Conservation (phyloP, 2,797 vertebrate species). For the Acrossocheilus fasciatus region DNA sequence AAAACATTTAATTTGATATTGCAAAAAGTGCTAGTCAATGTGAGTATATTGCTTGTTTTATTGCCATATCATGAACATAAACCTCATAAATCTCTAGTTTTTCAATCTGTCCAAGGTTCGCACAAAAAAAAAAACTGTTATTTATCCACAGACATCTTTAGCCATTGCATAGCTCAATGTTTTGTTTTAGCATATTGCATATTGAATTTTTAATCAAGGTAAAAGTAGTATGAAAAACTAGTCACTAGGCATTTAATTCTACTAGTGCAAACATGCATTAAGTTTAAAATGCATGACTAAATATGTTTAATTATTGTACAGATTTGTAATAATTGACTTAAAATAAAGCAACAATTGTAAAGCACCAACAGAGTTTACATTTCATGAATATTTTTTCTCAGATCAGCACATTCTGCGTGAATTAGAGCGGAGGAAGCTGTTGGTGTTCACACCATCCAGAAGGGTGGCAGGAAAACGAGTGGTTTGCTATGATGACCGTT, state of each 20-base stretch:
- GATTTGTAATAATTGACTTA: not conserved
- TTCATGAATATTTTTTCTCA: slow-evolving; percentile 42
- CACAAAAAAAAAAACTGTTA: not conserved
- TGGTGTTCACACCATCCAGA: slow-evolving; percentile 80
- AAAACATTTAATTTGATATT: not conserved
- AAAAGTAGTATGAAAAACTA: not conserved
- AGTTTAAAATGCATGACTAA: slow-evolving; percentile 1
- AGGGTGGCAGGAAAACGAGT: slow-evolving; percentile 76
- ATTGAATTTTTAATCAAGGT: not conserved
- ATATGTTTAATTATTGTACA: not conserved
- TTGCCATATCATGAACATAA: not conserved
- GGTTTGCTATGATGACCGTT: slow-evolving; percentile 81
- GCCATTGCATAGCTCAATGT: not conserved
- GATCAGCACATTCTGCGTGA: slow-evolving; percentile 79
- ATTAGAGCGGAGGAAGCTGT: slow-evolving; percentile 76
- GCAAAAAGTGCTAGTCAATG: not conserved
- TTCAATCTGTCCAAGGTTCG: not conserved
- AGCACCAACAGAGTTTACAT: not conserved
- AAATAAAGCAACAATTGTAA: not conserved
- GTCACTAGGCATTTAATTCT: not conserved
- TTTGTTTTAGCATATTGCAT: not conserved
- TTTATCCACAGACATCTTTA: not conserved
- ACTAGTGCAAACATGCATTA: not conserved
- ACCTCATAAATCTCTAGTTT: not conserved
- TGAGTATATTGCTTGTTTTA: not conserved